These are phyloP conservation scores for Phaedon cochleariae DNA, from an alignment of 2,888 invertebrate genomes.

Conservation along the genomic window DNA sequence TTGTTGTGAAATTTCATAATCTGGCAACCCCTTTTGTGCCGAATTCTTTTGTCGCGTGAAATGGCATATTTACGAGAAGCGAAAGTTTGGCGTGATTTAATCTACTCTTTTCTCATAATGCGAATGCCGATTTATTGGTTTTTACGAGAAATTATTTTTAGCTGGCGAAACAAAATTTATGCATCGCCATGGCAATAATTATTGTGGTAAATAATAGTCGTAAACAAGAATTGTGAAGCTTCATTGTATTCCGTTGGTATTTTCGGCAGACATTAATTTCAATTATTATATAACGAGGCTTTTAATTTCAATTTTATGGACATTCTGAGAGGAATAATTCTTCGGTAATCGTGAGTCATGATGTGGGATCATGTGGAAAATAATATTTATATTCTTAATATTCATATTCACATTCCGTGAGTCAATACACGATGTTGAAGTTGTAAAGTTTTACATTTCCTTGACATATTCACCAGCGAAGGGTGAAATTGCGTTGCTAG, in stretches of 20 bases:
- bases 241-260: constrained; percentile 5
- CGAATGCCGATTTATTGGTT: constrained; percentile 11
- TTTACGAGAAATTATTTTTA: not conserved
- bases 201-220: constrained; percentile 13
- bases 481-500: too few relatives aligned
- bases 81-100: constrained; percentile 14
- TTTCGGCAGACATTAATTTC: constrained; percentile 8
- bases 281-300: constrained; percentile 14
- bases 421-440: too few relatives aligned
- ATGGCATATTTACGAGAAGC: constrained; percentile 14
- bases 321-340: constrained; percentile 3
- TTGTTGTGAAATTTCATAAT: not conserved
- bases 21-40: not conserved
- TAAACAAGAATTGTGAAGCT: constrained; percentile 16
- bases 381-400: too few relatives aligned
- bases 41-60: not conserved
- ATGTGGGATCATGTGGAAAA: not conserved
- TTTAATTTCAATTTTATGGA: constrained; percentile 9
- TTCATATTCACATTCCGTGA: too few relatives aligned
- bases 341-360: constrained; percentile 6
- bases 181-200: constrained; percentile 7
- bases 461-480: too few relatives aligned
- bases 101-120: constrained; percentile 4
- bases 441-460: too few relatives aligned
- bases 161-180: constrained; percentile 9